Evolutionary conservation across 2,888 invertebrate genomes (phyloP), one percentile per base, ranked within the genome.

Genomic region (Ceramica pisi): DNA sequence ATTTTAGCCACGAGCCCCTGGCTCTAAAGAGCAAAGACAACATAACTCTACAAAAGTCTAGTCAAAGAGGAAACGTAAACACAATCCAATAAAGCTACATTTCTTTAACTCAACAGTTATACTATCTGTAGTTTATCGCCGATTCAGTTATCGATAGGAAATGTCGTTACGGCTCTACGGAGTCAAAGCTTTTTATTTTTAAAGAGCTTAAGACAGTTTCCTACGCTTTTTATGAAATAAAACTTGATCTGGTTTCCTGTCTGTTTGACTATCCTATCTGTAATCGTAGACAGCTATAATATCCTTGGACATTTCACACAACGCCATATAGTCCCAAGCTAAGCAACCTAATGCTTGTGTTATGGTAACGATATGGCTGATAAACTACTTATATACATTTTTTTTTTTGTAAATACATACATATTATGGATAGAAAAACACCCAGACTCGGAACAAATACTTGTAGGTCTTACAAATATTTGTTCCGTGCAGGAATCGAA

Each of bases 51-150:
- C 10, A 48, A n/a, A 46, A n/a, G 19, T 46, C 46, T 48, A 48
- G 48, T 48, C n/a, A 21, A 23, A n/a, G n/a, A 55, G 19, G 35
- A 19, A n/a, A 26, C 12, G 19, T 31, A 19, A 44, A 14, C 75
- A 9, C 10, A 76, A 74, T 50, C n/a, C n/a, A 55, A 77, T 74
- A 48, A 23, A 60, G 51, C 31, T 68, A 10, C 14, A 35, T 74
- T 74, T 10, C 68, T 19, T 44, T 14, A 2, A 14, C 8, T 26
- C 2, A 12, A 10, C 35, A 21, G 14, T 9, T 46, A 14, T 14
- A 0, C 12, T 21, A 19, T 0, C 12, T 12, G 14, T 14, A 26
- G 51, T 19, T 1, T 7, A 16, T 31, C 71, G 7, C 10, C 31
- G 31, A 1, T 1, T 8, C 31, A 31, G 44, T 4, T n/a, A 35